A percentile compares a stretch with the other conserved stretches of the same genome.
These are phyloP conservation scores for Zoanthus solanderi DNA, from an alignment of 92 coral and sea anemone genomes.

Conservation along the genomic window DNA sequence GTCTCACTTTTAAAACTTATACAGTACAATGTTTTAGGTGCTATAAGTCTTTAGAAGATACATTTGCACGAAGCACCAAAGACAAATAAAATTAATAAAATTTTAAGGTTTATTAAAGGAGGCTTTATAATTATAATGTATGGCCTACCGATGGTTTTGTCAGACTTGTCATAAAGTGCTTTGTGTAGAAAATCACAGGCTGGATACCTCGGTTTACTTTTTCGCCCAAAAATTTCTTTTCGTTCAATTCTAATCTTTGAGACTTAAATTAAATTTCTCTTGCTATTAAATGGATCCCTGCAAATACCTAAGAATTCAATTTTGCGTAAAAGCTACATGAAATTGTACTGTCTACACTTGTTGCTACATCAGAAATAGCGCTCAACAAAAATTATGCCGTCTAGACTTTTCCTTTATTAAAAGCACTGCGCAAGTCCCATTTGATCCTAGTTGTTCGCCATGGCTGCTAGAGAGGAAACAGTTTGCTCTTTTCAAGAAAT, in stretches of 20 bases:
- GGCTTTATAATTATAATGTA: not conserved
- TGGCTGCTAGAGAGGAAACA: conserved; percentile 48
- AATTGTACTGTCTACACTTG: conserved; percentile 40
- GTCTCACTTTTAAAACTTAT: not conserved
- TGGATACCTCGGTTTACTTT: conserved; percentile 36
- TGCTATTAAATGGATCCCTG: conserved; percentile 50
- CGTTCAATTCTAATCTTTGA: conserved; percentile 32
- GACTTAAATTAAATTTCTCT: conserved; percentile 16
- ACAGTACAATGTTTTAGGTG: conserved; percentile 29
- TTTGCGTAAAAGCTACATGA: conserved; percentile 41
- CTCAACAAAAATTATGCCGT: conserved; percentile 26
- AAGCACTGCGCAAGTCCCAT: conserved; percentile 46
- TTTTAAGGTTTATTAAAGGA: not conserved
- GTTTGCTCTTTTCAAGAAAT: conserved; percentile 48
- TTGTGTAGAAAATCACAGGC: conserved; percentile 46
- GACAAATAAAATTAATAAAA: not conserved
- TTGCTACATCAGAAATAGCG: conserved; percentile 9
- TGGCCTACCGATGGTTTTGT: conserved; percentile 34
- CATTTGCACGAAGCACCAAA: conserved; percentile 12
- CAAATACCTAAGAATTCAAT: conserved; percentile 36
- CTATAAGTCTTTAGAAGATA: conserved; percentile 8
- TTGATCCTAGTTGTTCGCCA: conserved; percentile 52
- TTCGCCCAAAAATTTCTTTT: conserved; percentile 29
- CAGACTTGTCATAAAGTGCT: conserved; percentile 45
- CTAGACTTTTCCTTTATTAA: conserved; percentile 29